Conservation (phyloP, 2,113 vertebrate genomes). For the Spilogale gracilis region DNA sequence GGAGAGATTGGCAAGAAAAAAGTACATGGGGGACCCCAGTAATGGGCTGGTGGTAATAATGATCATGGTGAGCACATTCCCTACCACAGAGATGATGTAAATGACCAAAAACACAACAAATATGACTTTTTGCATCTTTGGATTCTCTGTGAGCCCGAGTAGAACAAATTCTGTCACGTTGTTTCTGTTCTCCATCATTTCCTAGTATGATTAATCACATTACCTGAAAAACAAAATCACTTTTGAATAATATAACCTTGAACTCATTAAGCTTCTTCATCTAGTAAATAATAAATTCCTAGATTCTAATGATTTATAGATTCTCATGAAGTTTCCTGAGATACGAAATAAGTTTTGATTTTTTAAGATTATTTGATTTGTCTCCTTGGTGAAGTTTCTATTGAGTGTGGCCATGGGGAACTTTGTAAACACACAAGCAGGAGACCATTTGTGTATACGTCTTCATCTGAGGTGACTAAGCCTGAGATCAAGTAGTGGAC, state of each 20-base stretch:
- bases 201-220: background rate
- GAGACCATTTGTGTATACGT: no score
- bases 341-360: background rate
- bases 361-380: background rate
- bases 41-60: constrained; percentile 58
- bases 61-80: constrained; percentile 73
- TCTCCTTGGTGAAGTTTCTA: background rate
- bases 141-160: no score
- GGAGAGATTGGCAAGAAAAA: constrained; percentile 68
- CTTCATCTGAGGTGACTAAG: background rate
- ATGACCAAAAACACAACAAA: constrained; percentile 81
- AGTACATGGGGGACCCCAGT: constrained; percentile 78
- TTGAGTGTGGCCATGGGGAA: background rate
- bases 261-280: background rate
- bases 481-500: background rate
- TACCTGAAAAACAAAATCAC: background rate
- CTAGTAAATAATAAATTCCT: background rate
- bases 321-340: background rate
- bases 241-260: background rate
- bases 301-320: background rate
- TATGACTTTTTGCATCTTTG: constrained; percentile 61
- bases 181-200: constrained; percentile 29
- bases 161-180: no score
- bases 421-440: background rate
- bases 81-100: constrained; percentile 65